Conservation (phyloP, 2,113 vertebrate species). For the Upupa epops region DNA sequence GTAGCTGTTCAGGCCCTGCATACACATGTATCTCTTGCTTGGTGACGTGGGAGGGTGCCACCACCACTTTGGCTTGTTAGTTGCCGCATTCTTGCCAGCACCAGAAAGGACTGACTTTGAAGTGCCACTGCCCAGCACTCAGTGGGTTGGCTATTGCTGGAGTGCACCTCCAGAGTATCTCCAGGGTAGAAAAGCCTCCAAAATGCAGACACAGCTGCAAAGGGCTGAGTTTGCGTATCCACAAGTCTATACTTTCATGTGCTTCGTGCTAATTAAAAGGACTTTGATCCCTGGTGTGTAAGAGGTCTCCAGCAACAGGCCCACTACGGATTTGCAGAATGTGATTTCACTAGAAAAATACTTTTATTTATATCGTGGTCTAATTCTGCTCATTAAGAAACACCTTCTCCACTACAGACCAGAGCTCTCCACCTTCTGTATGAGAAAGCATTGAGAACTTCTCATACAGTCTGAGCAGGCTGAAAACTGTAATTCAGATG, state of each 20-base stretch:
- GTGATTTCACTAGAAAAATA: slow-evolving; percentile 18
- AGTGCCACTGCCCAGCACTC: accelerated
- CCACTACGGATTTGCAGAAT: neutral
- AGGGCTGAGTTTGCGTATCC: neutral
- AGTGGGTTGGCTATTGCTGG: neutral
- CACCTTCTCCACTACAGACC: neutral
- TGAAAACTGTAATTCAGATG: slow-evolving; percentile 11
- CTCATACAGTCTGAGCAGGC: neutral
- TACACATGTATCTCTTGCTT: neutral
- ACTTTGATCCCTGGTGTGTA: neutral
- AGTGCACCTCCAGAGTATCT: neutral
- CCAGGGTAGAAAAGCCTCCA: neutral
- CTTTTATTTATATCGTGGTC: slow-evolving; percentile 3
- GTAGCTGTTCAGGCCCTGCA: neutral
- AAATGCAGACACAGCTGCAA: neutral
- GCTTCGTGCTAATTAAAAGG: neutral
- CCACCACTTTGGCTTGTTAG: neutral
- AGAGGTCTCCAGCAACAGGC: neutral
- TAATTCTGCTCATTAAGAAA: neutral
- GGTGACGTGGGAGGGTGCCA: accelerated
- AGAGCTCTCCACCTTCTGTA: neutral
- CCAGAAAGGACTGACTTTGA: neutral
- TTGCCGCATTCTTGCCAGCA: accelerated
- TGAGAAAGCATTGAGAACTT: neutral
- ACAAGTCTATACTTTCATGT: neutral